Evolutionary conservation across 2,113 vertebrate species (phyloP).

Genomic region (Bagarius yarrelli): DNA sequence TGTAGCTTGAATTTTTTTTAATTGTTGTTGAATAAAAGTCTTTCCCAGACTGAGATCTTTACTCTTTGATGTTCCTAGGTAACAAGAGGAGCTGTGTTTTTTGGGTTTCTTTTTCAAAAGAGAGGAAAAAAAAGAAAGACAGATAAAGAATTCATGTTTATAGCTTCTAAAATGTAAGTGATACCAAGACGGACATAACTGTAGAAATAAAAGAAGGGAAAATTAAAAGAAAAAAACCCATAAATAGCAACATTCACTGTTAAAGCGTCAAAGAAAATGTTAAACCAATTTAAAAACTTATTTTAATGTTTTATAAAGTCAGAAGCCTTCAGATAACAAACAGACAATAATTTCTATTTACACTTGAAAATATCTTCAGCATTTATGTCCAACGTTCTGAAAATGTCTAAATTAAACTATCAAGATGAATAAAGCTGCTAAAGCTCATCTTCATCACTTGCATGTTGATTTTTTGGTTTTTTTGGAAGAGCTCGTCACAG

Average conservation of each 20-base stretch:
- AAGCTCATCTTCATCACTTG: no score
- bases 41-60: background rate
- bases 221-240: background rate
- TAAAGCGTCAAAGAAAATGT: background rate
- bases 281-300: no score
- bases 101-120: no score
- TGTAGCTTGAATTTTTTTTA: background rate
- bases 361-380: background rate
- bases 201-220: background rate
- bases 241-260: background rate
- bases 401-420: constrained; percentile 16
- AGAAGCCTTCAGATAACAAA: background rate
- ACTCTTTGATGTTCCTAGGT: background rate
- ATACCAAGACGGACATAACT: background rate
- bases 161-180: background rate
- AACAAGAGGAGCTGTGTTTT: background rate
- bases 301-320: background rate
- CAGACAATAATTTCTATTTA: background rate
- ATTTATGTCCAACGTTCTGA: background rate
- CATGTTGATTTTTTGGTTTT: no score
- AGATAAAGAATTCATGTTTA: background rate
- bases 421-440: no score
- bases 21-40: background rate
- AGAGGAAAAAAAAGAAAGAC: background rate
- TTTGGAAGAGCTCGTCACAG: no score